Evolutionary conservation across 1,140 invertebrate genomes (phyloP).

Genomic region (Phortica variegata): DNA sequence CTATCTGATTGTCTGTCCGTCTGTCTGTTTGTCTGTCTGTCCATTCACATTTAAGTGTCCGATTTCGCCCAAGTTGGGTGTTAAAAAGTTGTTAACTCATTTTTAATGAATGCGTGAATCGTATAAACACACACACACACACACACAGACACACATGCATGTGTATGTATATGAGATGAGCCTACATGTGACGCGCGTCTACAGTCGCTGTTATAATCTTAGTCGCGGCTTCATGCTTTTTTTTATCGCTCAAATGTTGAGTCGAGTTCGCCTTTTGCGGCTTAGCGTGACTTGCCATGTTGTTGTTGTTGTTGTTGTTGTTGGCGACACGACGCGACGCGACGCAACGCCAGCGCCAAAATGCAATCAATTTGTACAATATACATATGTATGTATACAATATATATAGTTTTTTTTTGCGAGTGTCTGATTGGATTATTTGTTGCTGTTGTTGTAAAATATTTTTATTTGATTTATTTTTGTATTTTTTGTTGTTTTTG

Average conservation of each 20-base stretch:
- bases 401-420: no score
- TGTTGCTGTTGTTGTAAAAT: conserved; percentile 25
- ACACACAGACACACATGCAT: neutral
- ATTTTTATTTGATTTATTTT: neutral
- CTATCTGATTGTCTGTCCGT: neutral
- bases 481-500: no score
- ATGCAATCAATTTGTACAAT: conserved; percentile 47
- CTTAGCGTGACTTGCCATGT: conserved; percentile 6
- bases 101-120: conserved; percentile 51
- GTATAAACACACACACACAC: conserved; percentile 6
- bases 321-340: conserved; percentile 20
- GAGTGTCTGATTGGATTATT: no score
- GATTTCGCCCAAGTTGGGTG: conserved; percentile 47
- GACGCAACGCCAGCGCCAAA: conserved; percentile 21
- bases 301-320: conserved; percentile 2
- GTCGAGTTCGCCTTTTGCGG: no score
- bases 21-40: conserved; percentile 24
- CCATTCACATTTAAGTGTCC: no score
- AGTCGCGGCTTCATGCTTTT: no score
- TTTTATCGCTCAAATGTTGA: conserved; percentile 5
- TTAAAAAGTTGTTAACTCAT: conserved; percentile 57
- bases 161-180: neutral
- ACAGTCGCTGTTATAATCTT: no score
- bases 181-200: conserved; percentile 2
- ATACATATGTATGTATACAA: no score